Conservation (phyloP, 2,113 vertebrate species). For the Charina bottae region DNA sequence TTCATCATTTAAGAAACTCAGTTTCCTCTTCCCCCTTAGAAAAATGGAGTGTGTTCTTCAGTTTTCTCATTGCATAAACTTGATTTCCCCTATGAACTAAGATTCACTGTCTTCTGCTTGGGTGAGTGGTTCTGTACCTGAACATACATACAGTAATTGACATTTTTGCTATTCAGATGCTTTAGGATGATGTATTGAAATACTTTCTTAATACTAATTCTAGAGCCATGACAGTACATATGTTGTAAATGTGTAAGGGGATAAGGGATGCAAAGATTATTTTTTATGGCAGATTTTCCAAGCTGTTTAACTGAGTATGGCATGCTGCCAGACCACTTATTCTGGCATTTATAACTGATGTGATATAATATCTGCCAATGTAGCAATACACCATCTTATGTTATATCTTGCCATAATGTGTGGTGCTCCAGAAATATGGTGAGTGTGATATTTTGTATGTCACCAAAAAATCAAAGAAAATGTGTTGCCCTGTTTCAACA, state of each 20-base stretch:
- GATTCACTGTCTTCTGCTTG: slow-evolving; percentile 42
- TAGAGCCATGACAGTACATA: slow-evolving; percentile 30
- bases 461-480: slow-evolving; percentile 42
- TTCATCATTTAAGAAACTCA: slow-evolving; percentile 46
- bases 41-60: not conserved
- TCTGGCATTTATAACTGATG: slow-evolving; percentile 6
- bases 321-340: slow-evolving; percentile 41
- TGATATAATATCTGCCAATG: slow-evolving; percentile 32
- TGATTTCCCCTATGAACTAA: slow-evolving; percentile 1
- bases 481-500: slow-evolving; percentile 57
- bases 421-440: slow-evolving; percentile 12
- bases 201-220: slow-evolving; percentile 38
- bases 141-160: slow-evolving; percentile 36
- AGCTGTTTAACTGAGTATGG: slow-evolving; percentile 42
- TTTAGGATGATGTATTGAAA: slow-evolving; percentile 40
- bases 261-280: not conserved
- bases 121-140: slow-evolving; percentile 44
- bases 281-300: slow-evolving; percentile 43
- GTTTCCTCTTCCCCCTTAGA: slow-evolving; percentile 39
- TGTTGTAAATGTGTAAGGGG: slow-evolving; percentile 29
- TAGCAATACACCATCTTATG: slow-evolving; percentile 42
- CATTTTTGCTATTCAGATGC: slow-evolving; percentile 47
- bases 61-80: slow-evolving; percentile 11
- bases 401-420: slow-evolving; percentile 2
- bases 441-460: slow-evolving; percentile 21